phyloP scores from a whole-genome alignment of 2,797 vertebrate genomes.

The Vipera ursinii region DNA sequence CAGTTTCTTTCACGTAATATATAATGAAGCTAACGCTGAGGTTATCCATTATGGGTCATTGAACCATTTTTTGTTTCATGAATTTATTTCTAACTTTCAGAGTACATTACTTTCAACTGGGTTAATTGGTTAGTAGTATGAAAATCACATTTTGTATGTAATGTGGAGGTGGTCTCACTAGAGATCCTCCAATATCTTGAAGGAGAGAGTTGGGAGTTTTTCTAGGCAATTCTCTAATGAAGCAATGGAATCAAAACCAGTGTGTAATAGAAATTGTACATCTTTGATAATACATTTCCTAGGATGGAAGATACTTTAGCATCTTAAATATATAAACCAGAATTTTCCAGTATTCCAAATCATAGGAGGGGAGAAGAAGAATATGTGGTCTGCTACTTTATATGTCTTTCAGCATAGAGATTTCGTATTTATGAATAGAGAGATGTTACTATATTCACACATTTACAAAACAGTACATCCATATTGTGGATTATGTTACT shows the following conservation, averaged over 20 bases:
- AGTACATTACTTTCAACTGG: not conserved
- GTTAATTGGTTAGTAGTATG: not conserved
- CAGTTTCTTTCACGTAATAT: not conserved
- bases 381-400: not conserved
- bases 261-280: slow-evolving; percentile 1
- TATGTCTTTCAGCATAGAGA: not conserved
- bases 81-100: not conserved
- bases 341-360: slow-evolving; percentile 1
- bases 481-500: not conserved
- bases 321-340: not conserved
- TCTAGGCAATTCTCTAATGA: not conserved
- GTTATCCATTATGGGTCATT: not conserved
- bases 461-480: not conserved
- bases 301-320: not conserved
- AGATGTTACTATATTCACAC: not conserved
- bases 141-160: not conserved
- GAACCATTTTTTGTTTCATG: not conserved
- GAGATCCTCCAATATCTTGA: not conserved
- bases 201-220: not conserved
- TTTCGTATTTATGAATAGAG: not conserved
- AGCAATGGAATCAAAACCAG: not conserved
- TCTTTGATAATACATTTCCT: not conserved
- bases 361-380: not conserved
- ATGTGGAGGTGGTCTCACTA: not conserved
- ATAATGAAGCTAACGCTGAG: not conserved